Evolutionary conservation across 2,888 invertebrate species (phyloP).

Genomic region (Agrypnus murinus): DNA sequence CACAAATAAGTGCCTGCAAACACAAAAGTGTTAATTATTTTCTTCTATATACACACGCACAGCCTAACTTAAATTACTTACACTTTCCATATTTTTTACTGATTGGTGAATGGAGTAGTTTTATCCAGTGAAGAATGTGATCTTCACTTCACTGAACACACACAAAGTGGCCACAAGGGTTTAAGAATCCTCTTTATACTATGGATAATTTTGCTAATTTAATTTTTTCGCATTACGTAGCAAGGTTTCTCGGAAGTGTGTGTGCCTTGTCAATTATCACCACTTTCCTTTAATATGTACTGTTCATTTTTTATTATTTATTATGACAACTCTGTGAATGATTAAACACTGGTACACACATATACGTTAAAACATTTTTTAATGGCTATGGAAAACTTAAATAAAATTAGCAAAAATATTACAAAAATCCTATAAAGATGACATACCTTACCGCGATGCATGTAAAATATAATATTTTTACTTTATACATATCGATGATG

Average conservation of each 20-base stretch:
- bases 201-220: conserved; percentile 10
- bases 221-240: conserved; percentile 23
- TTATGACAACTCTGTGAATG: no score
- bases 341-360: no score
- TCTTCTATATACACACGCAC: background rate
- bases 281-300: background rate
- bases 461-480: no score
- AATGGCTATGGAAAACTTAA: no score
- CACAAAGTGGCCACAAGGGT: background rate
- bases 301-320: no score
- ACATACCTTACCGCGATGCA: no score
- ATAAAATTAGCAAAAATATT: no score
- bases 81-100: conserved; percentile 2
- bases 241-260: conserved; percentile 4
- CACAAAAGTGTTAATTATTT: background rate
- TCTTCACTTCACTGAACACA: background rate
- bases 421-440: no score
- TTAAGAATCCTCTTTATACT: background rate
- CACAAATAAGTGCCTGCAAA: background rate
- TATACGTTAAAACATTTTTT: no score
- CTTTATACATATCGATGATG: no score
- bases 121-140: background rate
- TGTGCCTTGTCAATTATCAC: background rate
- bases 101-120: no score
- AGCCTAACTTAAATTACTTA: conserved; percentile 9